Conservation (phyloP, 1,140 invertebrate genomes). For the Diabrotica undecimpunctata region DNA sequence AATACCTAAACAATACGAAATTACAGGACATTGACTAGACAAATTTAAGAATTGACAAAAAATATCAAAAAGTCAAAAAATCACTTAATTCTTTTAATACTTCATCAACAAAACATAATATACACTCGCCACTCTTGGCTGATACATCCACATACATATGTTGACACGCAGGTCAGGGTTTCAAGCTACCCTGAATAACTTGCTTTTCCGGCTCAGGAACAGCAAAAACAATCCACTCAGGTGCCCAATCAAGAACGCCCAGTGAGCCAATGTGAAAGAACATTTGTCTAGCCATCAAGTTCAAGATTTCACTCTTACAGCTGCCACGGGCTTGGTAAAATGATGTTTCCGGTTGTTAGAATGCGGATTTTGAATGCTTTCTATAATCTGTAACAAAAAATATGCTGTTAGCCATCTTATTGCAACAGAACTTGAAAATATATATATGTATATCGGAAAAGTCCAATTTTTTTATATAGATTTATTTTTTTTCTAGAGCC, state of each 20-base stretch:
- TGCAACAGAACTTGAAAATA: background rate
- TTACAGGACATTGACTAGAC: constrained; percentile 28
- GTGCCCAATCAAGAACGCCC: background rate
- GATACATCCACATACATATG: constrained; percentile 13
- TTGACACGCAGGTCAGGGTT: background rate
- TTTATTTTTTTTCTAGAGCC: too few relatives aligned
- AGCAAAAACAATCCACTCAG: background rate
- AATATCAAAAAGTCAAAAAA: constrained; percentile 4
- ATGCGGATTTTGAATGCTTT: constrained; percentile 28
- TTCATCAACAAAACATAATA: constrained; percentile 25
- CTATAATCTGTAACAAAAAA: constrained; percentile 33
- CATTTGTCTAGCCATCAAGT: background rate
- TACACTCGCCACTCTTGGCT: constrained; percentile 21
- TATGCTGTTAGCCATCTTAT: background rate
- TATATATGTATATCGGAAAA: too few relatives aligned
- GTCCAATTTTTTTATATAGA: too few relatives aligned
- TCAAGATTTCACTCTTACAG: constrained; percentile 36
- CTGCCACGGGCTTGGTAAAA: constrained; percentile 24
- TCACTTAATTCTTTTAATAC: constrained; percentile 23
- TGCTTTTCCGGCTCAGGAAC: background rate
- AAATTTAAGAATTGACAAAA: constrained; percentile 23
- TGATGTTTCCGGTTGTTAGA: constrained; percentile 20
- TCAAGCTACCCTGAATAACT: background rate
- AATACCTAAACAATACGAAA: constrained; percentile 19
- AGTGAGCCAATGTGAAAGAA: background rate